Base-by-base conservation (phyloP, 1,140 invertebrate genomes). In the Aphis craccivora region DNA sequence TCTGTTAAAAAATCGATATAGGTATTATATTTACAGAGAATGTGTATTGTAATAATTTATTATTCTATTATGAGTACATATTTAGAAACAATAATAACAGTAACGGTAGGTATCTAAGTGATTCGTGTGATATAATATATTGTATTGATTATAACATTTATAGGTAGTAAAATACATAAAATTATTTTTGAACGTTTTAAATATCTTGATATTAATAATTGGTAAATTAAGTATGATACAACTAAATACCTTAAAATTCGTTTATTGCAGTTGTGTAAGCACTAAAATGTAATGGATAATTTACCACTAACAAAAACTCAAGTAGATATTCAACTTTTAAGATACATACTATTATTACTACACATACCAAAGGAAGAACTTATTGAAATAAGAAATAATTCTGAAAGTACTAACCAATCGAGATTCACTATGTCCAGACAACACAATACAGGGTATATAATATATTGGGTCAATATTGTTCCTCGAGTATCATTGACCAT, bases 311-410 rank as follows among this genome's bases (percentile, higher is more conserved):
- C 86, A 93, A 93, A 40, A 14, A 25, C 35, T 37, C 48, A 51
- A 86, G 81, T 93, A 8, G 48, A 93, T 37, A 1, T 84, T 7
- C 11, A 55, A 55, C 91, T 93, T 43, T 40, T 93, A 40, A 48
- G 48, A 8, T 93, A 93, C 81, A 93, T 93, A 11, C 11, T 93
- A 37, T 22, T 76, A 22, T 53, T 93, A 43, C n/a, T 93, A 23
- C 40, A 83, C 0, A 30, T 93, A 11, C 23, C 91, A 11, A 55
- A 51, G 9, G 81, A 22, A 14, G 37, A 93, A 25, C 7, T 93
- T 9, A n/a, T 30, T 11, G 53, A 30, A n/a, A 40, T 90, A 30
- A 43, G 7, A 90, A 60, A 20, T 43, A n/a, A n/a, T 35, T n/a
- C n/a, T 14, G 37, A 60, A 7, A 67, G 30, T 48, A 25, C 45